Base-by-base conservation (phyloP, 2,797 vertebrate species). In the Gymnocypris eckloni region DNA sequence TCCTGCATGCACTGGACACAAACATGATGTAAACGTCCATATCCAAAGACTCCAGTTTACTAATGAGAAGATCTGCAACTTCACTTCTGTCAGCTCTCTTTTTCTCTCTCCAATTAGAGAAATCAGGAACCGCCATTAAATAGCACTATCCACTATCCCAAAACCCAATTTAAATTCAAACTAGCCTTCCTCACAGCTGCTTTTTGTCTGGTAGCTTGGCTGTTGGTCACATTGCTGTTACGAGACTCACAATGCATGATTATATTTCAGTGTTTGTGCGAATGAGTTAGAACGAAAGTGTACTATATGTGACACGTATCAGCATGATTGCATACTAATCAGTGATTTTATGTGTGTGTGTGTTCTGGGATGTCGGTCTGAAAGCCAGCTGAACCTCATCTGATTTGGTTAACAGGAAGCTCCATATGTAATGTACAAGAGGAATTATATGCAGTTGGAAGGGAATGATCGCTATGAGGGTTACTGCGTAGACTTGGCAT, bases 391-490 rank as follows among this genome's bases (percentile, higher is more conserved):
- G 76, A 67, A 86, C 41, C 89, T 50, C 82, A 87, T 88, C 9
- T 84, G 86, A 91, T 95, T 89, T 95, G 91, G 93, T 96, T 96
- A 95, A 96, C 97, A 99, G 98, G 98, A 99, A 97, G 98, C 98
- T 88, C 98, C 98, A 20, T 99, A 99, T 93, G 98, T 99, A 94
- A 99, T 99, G 98, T 98, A 97, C 95, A 99, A 99, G 96, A 98
- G 98, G 97, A 98, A 98, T 94, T 96, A 96, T 95, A 95, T 98
- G 93, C 97, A 97, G 94, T 86, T 97, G 95, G 98, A 98, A 89
- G 98, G 98, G 92, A 99, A 99, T 96, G 98, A 99, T 85, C 96
- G 96, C 93, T 99, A 99, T 93, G 98, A 99, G 97, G 98, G 98
- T 94, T 99, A 99, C 94, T 99, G 98, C 95, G 98, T 99, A 92